A percentile compares a stretch with the other conserved stretches of the same genome.
Evolutionary conservation across 2,797 vertebrate species (phyloP).

Genomic region (Sebastes vulpes): DNA sequence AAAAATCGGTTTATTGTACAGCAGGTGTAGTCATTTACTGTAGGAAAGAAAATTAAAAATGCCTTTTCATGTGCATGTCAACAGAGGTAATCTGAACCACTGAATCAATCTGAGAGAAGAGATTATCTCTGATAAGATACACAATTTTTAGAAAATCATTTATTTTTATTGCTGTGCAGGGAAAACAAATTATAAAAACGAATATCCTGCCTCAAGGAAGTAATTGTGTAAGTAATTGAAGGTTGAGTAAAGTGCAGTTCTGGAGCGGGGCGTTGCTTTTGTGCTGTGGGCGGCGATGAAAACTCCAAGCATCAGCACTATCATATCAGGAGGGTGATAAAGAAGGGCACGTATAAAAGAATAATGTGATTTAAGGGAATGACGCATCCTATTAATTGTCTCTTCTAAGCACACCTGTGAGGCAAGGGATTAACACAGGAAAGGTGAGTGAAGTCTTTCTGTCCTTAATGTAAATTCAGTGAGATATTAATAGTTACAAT

Average conservation of each 20-base stretch:
- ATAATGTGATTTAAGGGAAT: slow-evolving; percentile 46
- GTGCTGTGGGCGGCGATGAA: slow-evolving; percentile 30
- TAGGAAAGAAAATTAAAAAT: not conserved
- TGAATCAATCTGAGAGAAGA: not conserved
- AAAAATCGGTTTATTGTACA: not conserved
- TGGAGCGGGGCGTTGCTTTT: slow-evolving; percentile 38
- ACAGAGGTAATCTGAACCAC: not conserved
- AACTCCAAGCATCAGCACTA: slow-evolving; percentile 74
- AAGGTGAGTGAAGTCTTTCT: slow-evolving; percentile 56
- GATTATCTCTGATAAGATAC: slow-evolving; percentile 4
- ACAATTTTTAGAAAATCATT: not conserved
- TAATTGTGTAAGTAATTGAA: slow-evolving; percentile 25
- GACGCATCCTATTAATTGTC: slow-evolving; percentile 24
- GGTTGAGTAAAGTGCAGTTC: slow-evolving; percentile 66
- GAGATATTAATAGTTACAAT: not conserved
- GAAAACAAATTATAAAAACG: not conserved
- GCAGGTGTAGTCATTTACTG: not conserved
- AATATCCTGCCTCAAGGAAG: not conserved
- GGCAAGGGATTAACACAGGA: slow-evolving; percentile 2
- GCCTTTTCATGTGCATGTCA: not conserved
- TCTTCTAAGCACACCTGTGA: slow-evolving; percentile 32
- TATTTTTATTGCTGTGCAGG: not conserved
- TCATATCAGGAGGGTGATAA: slow-evolving; percentile 78
- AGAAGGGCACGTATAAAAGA: slow-evolving; percentile 55
- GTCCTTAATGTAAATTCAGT: not conserved